Conservation (phyloP, 2,888 invertebrate species). For the Chalcis sispes region DNA sequence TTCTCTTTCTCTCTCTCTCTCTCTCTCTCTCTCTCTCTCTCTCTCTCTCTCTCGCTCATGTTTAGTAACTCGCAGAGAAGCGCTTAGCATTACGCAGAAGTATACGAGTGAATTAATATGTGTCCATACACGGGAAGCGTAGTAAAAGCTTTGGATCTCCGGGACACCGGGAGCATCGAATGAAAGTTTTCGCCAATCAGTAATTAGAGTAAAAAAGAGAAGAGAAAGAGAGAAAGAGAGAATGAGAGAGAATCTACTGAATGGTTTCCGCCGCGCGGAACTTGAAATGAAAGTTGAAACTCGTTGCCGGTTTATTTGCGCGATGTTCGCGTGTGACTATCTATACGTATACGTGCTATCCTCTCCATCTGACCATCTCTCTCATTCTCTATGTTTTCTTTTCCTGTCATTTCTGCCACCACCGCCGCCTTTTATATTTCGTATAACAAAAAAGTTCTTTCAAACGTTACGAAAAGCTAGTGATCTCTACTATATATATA, state of each 20-base stretch:
- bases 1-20: no score
- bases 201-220: no score
- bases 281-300: constrained; percentile 33
- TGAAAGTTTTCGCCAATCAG: no score
- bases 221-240: constrained; percentile 26
- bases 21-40: no score
- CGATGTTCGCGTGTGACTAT: constrained; percentile 6
- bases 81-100: no score
- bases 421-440: constrained; percentile 5
- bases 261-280: constrained; percentile 28
- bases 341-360: neutral
- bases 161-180: no score
- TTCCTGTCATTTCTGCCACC: neutral
- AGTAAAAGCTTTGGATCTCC: no score
- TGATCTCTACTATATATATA: no score
- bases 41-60: no score
- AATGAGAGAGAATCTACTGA: neutral
- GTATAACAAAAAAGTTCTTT: constrained; percentile 25
- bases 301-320: constrained; percentile 34
- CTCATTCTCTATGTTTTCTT: constrained; percentile 6
- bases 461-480: neutral
- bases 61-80: no score
- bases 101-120: no score
- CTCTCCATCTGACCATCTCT: constrained; percentile 15
- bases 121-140: no score